Base-by-base conservation (phyloP, 1,140 invertebrate species). In the Rhopalosiphum maidis region DNA sequence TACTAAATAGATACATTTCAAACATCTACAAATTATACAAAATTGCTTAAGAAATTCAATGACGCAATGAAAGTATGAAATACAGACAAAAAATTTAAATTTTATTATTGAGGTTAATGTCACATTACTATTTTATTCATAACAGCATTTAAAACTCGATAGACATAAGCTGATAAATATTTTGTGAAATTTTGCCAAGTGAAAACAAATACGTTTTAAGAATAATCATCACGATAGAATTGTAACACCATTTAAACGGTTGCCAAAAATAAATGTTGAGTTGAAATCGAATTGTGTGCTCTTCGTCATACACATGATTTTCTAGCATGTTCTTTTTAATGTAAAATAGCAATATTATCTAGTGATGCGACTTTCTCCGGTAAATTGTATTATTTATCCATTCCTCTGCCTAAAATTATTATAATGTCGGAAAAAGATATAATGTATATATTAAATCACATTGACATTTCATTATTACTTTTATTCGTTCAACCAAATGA, bases 151-250 rank as follows among this genome's bases (percentile, higher is more conserved):
- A 37, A n/a, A 37, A 89, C 48, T 54, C 35, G 8, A 54, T 25
- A 1, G n/a, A 89, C 30, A 54, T 6, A 85, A 85, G 35, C 37
- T 41, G 35, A 41, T 41, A 43, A 43, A 46, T 46, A 55, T 55
- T 89, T 89, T 37, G 35, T 41, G 54, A 90, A 90, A 90, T 90
- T 60, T 90, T 21, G 89, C 89, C 89, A 43, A 90, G 89, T 68
- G 89, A 90, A 90, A 90, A 90, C 54, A 25, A 30, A 43, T 90
- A 90, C 89, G 89, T 43, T 43, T n/a, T n/a, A 30, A 30, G 89
- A 90, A 90, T 90, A 60, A 90, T 55, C 23, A 54, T 89, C 9
- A 55, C 15, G 30, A 68, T 60, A 54, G n/a, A 60, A 90, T n/a
- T 60, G 88, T 90, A 90, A 60, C 88, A 37, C 48, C 48, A 54